phyloP scores from a whole-genome alignment of 2,113 vertebrate species.

The Geococcyx californianus region DNA sequence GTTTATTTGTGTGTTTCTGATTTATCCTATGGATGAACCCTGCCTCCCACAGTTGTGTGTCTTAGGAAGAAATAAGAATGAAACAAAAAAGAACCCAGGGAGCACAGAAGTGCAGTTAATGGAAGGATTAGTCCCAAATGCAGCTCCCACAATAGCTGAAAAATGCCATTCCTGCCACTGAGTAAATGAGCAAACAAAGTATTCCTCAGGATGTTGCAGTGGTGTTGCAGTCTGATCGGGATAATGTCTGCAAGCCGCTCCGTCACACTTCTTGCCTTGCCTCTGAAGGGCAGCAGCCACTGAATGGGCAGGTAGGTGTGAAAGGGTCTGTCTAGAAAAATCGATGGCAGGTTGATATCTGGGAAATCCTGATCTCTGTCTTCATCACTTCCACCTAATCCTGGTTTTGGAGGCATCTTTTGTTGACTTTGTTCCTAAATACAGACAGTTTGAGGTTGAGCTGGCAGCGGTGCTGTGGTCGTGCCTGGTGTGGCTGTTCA shows the following conservation, averaged over 20 bases:
- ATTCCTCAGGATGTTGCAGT: background rate
- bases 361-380: background rate
- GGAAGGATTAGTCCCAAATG: background rate
- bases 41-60: background rate
- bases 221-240: background rate
- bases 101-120: background rate
- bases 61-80: background rate
- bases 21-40: background rate
- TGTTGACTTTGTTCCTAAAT: background rate
- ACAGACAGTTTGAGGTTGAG: background rate
- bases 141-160: background rate
- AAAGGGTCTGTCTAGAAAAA: background rate
- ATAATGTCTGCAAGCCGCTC: background rate
- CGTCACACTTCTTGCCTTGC: background rate
- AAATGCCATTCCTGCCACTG: background rate
- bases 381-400: background rate
- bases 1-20: background rate
- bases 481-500: background rate
- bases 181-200: background rate
- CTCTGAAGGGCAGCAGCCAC: rapidly evolving
- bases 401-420: background rate
- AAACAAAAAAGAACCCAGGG: background rate
- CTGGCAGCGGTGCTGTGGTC: background rate
- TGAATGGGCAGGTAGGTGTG: background rate
- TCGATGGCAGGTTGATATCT: background rate